These are phyloP conservation scores for Schizotus pectinicornis DNA, from an alignment of 2,888 invertebrate genomes.

Conservation along the genomic window DNA sequence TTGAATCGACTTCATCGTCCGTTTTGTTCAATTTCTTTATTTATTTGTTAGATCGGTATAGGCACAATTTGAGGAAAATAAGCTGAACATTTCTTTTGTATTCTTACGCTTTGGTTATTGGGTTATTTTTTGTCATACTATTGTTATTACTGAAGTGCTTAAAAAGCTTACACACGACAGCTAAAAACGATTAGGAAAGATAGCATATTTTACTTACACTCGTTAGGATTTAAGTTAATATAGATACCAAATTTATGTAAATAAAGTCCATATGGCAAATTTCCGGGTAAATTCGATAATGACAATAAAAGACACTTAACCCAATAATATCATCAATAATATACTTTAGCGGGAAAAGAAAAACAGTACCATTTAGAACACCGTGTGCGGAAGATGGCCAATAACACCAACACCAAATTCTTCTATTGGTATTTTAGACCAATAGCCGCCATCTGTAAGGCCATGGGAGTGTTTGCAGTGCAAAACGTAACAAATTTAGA, in stretches of 20 bases:
- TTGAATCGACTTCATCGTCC: too few species aligned
- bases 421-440: slow-evolving; percentile 44
- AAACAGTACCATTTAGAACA: not conserved
- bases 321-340: not conserved
- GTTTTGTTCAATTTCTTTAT: too few species aligned
- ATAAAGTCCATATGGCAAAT: not conserved
- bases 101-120: too few species aligned
- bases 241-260: not conserved
- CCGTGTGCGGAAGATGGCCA: too few species aligned
- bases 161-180: too few species aligned
- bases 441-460: slow-evolving; percentile 35
- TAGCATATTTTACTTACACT: too few species aligned
- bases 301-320: not conserved
- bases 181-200: too few species aligned
- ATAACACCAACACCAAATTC: slow-evolving; percentile 20
- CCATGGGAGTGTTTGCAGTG: slow-evolving; percentile 39
- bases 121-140: too few species aligned
- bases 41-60: too few species aligned
- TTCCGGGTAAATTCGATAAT: not conserved
- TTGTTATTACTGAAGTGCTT: too few species aligned
- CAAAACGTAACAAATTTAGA: slow-evolving; percentile 33
- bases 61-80: too few species aligned
- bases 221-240: not conserved
- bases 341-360: not conserved
- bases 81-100: too few species aligned